Conservation (phyloP, 2,888 invertebrate genomes). For the Cecidostiba fungosa region DNA sequence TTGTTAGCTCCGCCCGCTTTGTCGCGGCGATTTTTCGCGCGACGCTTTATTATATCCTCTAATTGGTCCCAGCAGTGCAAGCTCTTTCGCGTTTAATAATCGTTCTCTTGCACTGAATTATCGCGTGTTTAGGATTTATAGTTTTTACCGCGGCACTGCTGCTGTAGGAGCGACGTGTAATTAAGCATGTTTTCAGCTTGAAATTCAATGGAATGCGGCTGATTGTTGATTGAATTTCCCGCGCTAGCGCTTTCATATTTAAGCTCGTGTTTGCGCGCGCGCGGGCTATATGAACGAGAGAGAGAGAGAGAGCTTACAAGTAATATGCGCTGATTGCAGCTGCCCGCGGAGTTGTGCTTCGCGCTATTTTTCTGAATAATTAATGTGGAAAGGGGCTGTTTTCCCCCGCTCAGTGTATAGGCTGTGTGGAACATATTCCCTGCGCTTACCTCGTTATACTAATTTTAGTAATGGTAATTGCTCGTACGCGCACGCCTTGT, state of each 20-base stretch:
- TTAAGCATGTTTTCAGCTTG: background rate
- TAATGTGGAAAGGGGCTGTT: background rate
- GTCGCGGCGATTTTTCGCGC: background rate
- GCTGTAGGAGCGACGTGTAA: background rate
- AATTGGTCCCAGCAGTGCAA: background rate
- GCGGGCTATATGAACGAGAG: background rate
- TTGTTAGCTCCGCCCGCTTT: too few species aligned
- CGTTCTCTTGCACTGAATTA: too few species aligned
- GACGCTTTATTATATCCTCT: background rate
- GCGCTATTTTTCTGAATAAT: background rate
- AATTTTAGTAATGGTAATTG: background rate
- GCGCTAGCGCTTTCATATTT: background rate
- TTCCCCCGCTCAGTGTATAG: background rate
- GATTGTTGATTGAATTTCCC: conserved; percentile 1
- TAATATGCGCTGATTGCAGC: background rate
- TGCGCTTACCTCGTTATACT: conserved; percentile 1
- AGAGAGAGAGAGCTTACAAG: too few species aligned
- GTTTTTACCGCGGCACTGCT: too few species aligned
- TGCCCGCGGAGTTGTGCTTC: background rate
- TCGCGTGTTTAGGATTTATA: too few species aligned
- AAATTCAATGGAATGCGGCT: background rate
- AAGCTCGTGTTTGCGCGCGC: background rate
- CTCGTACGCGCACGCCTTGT: background rate
- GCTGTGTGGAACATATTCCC: too few species aligned
- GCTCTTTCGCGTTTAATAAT: too few species aligned